Percentiles rank a stretch among this genome's conserved stretches.
Conservation (phyloP, 2,888 invertebrate genomes). For the Pediacus dermestoides region DNA sequence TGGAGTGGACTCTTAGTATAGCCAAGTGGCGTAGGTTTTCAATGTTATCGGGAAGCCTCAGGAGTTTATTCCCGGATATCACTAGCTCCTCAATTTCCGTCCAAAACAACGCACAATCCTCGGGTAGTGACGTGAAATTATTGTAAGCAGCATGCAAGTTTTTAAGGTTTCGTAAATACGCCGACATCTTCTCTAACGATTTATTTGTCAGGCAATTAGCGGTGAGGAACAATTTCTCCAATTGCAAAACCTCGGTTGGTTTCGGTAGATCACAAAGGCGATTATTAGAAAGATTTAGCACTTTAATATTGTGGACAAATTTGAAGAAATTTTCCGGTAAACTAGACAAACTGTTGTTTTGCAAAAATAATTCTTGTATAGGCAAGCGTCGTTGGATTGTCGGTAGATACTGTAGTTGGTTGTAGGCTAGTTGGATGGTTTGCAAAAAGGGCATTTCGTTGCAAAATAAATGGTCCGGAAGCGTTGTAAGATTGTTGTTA, state of each 20-base stretch:
- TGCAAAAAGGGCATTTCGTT: conserved; percentile 71
- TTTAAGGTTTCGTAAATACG: conserved; percentile 61
- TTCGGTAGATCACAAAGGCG: conserved; percentile 65
- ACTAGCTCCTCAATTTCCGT: conserved; percentile 76
- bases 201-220: conserved; percentile 74
- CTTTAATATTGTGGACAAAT: conserved; percentile 60
- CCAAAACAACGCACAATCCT: conserved; percentile 73
- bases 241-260: conserved; percentile 55
- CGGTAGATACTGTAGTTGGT: conserved; percentile 71
- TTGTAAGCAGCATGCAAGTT: conserved; percentile 77
- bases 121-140: conserved; percentile 68
- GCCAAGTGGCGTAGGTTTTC: conserved; percentile 67
- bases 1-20: conserved; percentile 78
- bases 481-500: conserved; percentile 65
- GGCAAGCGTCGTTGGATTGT: conserved; percentile 65
- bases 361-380: conserved; percentile 68
- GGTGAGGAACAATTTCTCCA: conserved; percentile 69
- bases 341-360: conserved; percentile 72
- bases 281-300: conserved; percentile 78
- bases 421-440: conserved; percentile 73
- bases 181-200: conserved; percentile 56
- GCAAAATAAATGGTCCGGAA: conserved; percentile 71
- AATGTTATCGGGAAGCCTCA: conserved; percentile 72
- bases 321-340: conserved; percentile 75
- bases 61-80: conserved; percentile 75